Evolutionary conservation across 2,797 vertebrate genomes (phyloP).

Genomic region (Champsocephalus esox): DNA sequence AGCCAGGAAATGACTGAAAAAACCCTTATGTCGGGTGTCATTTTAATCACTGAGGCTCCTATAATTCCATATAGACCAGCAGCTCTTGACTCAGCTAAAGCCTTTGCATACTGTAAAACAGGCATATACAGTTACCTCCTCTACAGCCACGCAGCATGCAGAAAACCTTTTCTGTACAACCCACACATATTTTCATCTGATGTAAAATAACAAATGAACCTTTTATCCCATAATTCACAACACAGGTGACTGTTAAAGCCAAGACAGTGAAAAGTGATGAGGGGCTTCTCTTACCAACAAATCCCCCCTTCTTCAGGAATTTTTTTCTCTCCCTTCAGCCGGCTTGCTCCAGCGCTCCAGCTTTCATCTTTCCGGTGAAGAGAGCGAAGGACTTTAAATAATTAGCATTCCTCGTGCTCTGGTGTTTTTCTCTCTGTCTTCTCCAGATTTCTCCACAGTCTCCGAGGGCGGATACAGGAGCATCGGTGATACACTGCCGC

Average conservation of each 20-base stretch:
- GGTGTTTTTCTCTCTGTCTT: conserved; percentile 52
- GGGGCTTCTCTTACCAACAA: conserved; percentile 70
- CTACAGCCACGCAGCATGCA: conserved; percentile 67
- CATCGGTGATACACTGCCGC: conserved; percentile 72
- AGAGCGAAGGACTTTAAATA: conserved; percentile 57
- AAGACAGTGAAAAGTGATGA: conserved; percentile 63
- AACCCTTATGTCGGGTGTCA: conserved; percentile 23
- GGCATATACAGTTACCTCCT: conserved; percentile 53
- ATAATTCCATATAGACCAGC: conserved; percentile 22
- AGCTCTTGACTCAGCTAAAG: conserved; percentile 67
- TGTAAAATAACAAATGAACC: conserved; percentile 27
- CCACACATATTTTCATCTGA: conserved; percentile 5
- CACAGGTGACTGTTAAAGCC: conserved; percentile 55
- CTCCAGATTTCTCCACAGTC: conserved; percentile 71
- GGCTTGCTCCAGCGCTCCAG: conserved; percentile 64
- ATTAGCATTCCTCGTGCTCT: conserved; percentile 66
- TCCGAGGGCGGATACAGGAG: conserved; percentile 59
- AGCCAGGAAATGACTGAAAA: conserved; percentile 43
- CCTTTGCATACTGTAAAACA: conserved; percentile 42
- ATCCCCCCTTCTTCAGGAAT: conserved; percentile 65
- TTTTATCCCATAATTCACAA: conserved; percentile 52
- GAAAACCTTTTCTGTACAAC: conserved; percentile 48
- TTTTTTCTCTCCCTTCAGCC: conserved; percentile 61
- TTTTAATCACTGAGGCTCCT: conserved; percentile 45
- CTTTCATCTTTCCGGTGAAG: conserved; percentile 62